Evolutionary conservation across 2,888 invertebrate genomes (phyloP).

Genomic region (Desoria tigrina): DNA sequence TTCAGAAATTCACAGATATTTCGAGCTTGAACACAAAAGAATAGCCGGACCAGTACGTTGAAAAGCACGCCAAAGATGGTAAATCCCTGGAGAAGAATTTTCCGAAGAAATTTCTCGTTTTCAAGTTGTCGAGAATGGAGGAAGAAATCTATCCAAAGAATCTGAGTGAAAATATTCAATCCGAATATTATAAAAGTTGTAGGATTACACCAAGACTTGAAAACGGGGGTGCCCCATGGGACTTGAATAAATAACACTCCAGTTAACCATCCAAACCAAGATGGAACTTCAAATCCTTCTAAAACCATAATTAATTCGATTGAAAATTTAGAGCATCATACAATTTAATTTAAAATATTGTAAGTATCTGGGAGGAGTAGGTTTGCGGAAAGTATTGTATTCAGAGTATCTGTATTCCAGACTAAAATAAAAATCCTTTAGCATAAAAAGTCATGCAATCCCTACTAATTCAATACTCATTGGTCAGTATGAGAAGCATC

Average conservation of each 20-base stretch:
- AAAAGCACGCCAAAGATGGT: constrained; percentile 39
- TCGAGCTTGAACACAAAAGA: constrained; percentile 34
- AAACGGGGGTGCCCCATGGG: constrained; percentile 39
- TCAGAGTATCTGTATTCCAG: too few species aligned
- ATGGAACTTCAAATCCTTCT: constrained; percentile 41
- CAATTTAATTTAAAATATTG: too few species aligned
- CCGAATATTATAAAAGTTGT: constrained; percentile 27
- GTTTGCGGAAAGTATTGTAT: too few species aligned
- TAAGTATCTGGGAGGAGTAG: too few species aligned
- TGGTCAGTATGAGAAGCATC: too few species aligned
- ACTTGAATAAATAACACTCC: constrained; percentile 36
- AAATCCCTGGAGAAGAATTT: constrained; percentile 41
- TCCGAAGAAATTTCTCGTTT: constrained; percentile 41
- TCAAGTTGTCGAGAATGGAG: constrained; percentile 33
- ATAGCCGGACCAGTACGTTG: constrained; percentile 38
- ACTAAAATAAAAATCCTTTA: too few species aligned
- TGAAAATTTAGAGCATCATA: too few species aligned
- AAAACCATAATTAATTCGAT: too few species aligned
- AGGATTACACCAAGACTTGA: constrained; percentile 35
- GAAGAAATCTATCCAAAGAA: constrained; percentile 41
- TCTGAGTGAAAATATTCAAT: constrained; percentile 35
- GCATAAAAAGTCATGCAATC: too few species aligned
- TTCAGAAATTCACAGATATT: constrained; percentile 40
- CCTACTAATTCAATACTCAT: too few species aligned
- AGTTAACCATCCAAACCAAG: constrained; percentile 44